These are phyloP conservation scores for Melopsittacus undulatus DNA, from an alignment of 2,797 vertebrate genomes.

Conservation along the genomic window DNA sequence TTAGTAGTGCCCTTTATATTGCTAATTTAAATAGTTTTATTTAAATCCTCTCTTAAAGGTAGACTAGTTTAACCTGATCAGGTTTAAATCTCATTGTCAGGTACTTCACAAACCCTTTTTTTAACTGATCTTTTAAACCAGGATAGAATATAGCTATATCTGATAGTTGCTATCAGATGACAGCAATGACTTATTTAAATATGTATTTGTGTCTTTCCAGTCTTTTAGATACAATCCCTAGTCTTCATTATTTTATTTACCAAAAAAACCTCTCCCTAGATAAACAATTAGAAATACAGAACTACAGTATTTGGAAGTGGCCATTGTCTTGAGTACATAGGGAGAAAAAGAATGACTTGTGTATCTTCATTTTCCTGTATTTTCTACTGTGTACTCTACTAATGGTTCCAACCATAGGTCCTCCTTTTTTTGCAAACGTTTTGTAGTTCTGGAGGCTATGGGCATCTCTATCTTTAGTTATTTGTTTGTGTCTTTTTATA, in stretches of 20 bases:
- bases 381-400: background rate
- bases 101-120: background rate
- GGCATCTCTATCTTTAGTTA: background rate
- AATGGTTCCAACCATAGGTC: background rate
- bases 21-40: background rate
- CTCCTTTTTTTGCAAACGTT: background rate
- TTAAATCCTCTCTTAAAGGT: background rate
- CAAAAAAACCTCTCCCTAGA: background rate
- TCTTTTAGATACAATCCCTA: background rate
- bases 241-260: background rate
- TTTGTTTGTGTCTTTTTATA: background rate
- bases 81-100: background rate
- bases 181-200: background rate
- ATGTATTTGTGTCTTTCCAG: background rate
- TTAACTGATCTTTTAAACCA: background rate
- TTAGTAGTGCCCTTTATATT: background rate
- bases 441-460: background rate
- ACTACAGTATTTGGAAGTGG: background rate
- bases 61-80: background rate
- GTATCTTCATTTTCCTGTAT: background rate
- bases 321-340: accelerated
- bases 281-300: background rate
- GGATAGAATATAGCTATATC: accelerated
- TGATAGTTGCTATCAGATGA: background rate
- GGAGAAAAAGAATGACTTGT: background rate